phyloP scores from a whole-genome alignment of 2,797 vertebrate genomes.

The Apogon talboti region DNA sequence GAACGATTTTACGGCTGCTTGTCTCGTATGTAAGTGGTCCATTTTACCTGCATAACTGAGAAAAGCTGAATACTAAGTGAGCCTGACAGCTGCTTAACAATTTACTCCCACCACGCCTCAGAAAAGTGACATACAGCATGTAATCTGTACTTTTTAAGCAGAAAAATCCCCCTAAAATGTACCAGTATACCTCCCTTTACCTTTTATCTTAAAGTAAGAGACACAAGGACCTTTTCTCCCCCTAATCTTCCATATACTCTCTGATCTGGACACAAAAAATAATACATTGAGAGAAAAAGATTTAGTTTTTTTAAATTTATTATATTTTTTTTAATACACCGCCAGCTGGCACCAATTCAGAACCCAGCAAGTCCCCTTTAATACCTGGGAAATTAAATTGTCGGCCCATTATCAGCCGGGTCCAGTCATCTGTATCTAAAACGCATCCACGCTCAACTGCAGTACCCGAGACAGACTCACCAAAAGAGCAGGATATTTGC shows the following conservation, averaged over 20 bases:
- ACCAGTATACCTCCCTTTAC: conserved; percentile 50
- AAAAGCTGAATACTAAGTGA: conserved; percentile 8
- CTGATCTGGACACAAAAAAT: conserved; percentile 44
- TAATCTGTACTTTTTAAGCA: conserved; percentile 40
- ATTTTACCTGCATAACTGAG: conserved; percentile 1
- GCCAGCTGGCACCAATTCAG: conserved; percentile 77
- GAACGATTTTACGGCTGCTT: too few species aligned
- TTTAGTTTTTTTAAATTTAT: conserved; percentile 7
- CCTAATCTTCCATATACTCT: conserved; percentile 53
- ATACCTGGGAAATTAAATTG: conserved; percentile 82
- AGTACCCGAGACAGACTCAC: conserved; percentile 72
- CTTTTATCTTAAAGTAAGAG: conserved; percentile 54
- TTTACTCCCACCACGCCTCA: conserved; percentile 34
- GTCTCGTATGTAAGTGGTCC: too few species aligned
- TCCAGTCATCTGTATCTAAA: conserved; percentile 81
- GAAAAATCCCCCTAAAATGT: conserved; percentile 45
- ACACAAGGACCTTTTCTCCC: conserved; percentile 46
- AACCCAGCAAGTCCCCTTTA: conserved; percentile 79
- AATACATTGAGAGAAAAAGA: conserved; percentile 31
- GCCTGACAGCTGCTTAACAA: conserved; percentile 16
- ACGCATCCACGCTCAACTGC: conserved; percentile 64
- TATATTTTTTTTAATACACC: conserved; percentile 66
- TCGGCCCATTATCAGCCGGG: conserved; percentile 76
- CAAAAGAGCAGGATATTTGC: conserved; percentile 60
- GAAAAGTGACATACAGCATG: conserved; percentile 41